phyloP scores from a whole-genome alignment of 1,140 invertebrate species.

The Brachionus rotundiformis region DNA sequence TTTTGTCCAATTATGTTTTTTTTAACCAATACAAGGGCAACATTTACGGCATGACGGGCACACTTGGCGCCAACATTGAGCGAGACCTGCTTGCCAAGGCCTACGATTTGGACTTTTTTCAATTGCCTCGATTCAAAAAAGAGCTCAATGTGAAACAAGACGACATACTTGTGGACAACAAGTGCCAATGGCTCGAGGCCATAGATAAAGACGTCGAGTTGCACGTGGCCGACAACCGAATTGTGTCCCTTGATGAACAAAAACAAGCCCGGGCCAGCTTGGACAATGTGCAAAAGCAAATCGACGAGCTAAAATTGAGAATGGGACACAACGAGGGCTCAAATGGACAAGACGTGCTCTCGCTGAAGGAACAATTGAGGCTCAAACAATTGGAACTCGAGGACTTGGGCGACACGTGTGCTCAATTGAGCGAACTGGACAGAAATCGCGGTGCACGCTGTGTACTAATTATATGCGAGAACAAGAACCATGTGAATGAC shows the following conservation, averaged over 20 bases:
- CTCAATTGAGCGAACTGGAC: background rate
- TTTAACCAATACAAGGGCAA: slow-evolving; percentile 13
- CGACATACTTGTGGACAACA: background rate
- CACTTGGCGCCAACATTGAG: background rate
- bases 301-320: background rate
- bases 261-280: background rate
- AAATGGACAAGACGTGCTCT: background rate
- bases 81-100: background rate
- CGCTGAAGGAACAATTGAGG: background rate
- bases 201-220: background rate
- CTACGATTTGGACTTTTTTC: slow-evolving; percentile 1
- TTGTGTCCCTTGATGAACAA: background rate
- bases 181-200: background rate
- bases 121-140: slow-evolving; percentile 17
- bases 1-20: slow-evolving; percentile 32
- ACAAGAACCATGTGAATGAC: slow-evolving; percentile 4
- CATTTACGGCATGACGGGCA: slow-evolving; percentile 23
- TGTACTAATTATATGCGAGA: slow-evolving; percentile 9
- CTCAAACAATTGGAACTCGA: background rate
- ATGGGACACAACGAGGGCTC: background rate
- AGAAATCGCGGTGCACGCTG: background rate
- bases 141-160: background rate
- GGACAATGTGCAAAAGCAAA: background rate
- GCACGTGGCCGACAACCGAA: background rate
- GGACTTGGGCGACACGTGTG: background rate